Evolutionary conservation across 2,888 invertebrate genomes (phyloP).

Genomic region (Linnaemya tessellans): DNA sequence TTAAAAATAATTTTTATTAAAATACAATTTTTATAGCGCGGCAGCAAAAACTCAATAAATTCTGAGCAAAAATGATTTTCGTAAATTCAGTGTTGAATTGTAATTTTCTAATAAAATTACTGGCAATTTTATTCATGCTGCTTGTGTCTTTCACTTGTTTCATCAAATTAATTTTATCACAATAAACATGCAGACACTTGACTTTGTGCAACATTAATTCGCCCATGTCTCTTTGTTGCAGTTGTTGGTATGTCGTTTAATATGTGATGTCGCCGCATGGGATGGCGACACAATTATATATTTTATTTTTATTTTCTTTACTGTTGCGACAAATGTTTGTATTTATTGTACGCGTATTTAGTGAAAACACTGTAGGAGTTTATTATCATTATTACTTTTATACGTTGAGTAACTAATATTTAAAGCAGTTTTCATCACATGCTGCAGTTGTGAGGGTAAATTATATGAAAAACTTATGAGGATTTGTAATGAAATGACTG

Average conservation of each 20-base stretch:
- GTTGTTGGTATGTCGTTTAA: neutral
- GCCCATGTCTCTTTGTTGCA: slow-evolving; percentile 2
- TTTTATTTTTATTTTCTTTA: slow-evolving; percentile 26
- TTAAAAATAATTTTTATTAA: slow-evolving; percentile 31
- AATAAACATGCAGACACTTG: slow-evolving; percentile 45
- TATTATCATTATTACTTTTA: slow-evolving; percentile 21
- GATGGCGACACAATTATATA: slow-evolving; percentile 61
- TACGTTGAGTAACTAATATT: slow-evolving; percentile 7
- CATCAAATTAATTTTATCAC: slow-evolving; percentile 35
- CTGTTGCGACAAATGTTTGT: slow-evolving; percentile 32
- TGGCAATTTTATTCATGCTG: neutral
- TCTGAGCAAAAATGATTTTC: neutral
- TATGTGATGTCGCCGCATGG: slow-evolving; percentile 66
- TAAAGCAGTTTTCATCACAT: neutral
- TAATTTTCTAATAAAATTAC: slow-evolving; percentile 29
- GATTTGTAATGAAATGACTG: too few relatives aligned
- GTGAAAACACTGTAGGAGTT: slow-evolving; percentile 31
- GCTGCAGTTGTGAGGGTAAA: neutral
- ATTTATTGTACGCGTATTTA: slow-evolving; percentile 15
- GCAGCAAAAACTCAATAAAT: neutral
- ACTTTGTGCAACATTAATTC: slow-evolving; percentile 35
- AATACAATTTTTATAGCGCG: neutral
- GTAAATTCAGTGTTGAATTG: neutral
- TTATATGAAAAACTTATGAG: neutral
- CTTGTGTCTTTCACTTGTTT: slow-evolving; percentile 3